A percentile compares a stretch with the other conserved stretches of the same genome.
Conservation (phyloP, 2,888 invertebrate genomes). For the Drosophila yooni region DNA sequence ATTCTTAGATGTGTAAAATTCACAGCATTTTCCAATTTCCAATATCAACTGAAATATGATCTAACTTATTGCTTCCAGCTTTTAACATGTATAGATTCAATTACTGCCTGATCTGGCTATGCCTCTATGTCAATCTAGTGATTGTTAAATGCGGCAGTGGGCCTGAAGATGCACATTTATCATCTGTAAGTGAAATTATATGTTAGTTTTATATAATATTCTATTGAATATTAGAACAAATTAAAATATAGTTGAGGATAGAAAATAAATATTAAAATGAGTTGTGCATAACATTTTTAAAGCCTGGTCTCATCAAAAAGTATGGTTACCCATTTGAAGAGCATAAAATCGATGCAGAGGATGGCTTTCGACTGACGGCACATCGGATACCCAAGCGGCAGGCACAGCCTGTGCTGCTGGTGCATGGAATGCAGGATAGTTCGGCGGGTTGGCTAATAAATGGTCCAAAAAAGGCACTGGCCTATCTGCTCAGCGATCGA, state of each 20-base stretch:
- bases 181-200: conserved; percentile 31
- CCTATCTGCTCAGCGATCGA: conserved; percentile 86
- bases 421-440: conserved; percentile 90
- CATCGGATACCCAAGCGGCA: conserved; percentile 88
- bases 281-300: neutral
- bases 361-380: conserved; percentile 90
- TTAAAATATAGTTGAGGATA: neutral
- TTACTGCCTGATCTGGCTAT: conserved; percentile 26
- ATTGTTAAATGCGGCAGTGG: neutral
- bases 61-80: neutral
- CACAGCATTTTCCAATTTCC: neutral
- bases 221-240: neutral
- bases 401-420: conserved; percentile 87
- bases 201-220: neutral
- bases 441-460: conserved; percentile 90
- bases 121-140: conserved; percentile 17
- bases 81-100: conserved; percentile 8
- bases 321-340: conserved; percentile 88
- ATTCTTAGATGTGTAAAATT: neutral
- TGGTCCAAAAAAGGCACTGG: conserved; percentile 87
- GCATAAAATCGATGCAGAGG: conserved; percentile 88
- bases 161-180: conserved; percentile 33
- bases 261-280: neutral
- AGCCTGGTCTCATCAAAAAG: conserved; percentile 83
- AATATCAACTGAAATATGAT: neutral